Conservation (phyloP, 2,797 vertebrate genomes). For the Loris lydekkerianus region DNA sequence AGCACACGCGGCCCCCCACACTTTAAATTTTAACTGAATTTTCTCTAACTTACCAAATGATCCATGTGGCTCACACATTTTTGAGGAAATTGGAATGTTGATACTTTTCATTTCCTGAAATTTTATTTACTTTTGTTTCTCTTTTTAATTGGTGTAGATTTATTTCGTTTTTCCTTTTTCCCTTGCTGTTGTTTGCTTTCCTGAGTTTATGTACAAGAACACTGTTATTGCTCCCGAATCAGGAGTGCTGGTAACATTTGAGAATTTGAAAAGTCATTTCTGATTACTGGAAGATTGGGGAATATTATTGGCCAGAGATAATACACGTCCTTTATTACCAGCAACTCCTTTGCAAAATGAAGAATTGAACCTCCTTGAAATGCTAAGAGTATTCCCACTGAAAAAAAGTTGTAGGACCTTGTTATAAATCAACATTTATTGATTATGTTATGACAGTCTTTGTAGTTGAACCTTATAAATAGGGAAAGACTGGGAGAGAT, state of each 20-base stretch:
- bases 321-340: not conserved
- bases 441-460: not conserved
- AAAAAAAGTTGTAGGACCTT: not conserved
- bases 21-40: conserved; percentile 10
- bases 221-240: not conserved
- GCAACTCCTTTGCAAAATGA: not conserved
- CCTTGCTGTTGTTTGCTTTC: not conserved
- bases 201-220: not conserved
- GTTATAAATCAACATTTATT: not conserved
- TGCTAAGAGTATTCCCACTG: not conserved
- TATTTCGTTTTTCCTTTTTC: not conserved
- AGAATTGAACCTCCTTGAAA: not conserved
- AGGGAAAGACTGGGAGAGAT: not conserved
- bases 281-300: not conserved
- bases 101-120: not conserved
- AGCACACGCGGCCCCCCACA: not conserved
- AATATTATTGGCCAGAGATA: not conserved
- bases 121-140: not conserved
- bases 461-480: not conserved
- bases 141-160: not conserved
- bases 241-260: not conserved
- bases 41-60: not conserved
- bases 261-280: not conserved
- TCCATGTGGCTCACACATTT: not conserved
- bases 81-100: not conserved